Percentiles rank a stretch among this genome's conserved stretches.
Evolutionary conservation across 2,888 invertebrate genomes (phyloP).

Genomic region (Caenorhabditis sp.): DNA sequence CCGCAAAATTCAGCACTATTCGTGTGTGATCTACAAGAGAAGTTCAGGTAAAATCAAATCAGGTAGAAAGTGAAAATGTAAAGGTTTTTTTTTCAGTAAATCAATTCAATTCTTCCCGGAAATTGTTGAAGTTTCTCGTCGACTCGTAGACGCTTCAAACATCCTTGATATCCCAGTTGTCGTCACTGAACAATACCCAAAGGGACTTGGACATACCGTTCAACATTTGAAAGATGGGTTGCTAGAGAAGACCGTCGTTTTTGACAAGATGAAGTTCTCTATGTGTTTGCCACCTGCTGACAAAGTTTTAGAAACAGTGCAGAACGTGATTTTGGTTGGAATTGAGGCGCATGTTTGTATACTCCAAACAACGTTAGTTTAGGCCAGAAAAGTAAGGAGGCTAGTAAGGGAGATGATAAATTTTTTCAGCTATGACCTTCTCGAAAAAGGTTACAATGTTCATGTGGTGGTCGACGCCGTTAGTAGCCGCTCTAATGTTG

Average conservation of each 20-base stretch:
- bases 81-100: conserved; percentile 73
- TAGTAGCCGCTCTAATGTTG: conserved; percentile 74
- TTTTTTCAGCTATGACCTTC: conserved; percentile 73
- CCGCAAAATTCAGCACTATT: too few species aligned
- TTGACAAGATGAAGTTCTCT: conserved; percentile 73
- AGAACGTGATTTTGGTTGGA: conserved; percentile 74
- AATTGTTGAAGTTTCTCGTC: conserved; percentile 76
- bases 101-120: conserved; percentile 81
- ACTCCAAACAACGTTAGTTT: conserved; percentile 75
- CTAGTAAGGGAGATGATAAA: not conserved
- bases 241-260: conserved; percentile 57
- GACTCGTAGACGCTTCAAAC: conserved; percentile 74
- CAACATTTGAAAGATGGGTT: conserved; percentile 74
- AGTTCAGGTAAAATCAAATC: conserved; percentile 74
- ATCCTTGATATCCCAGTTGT: conserved; percentile 73
- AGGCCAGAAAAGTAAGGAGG: not conserved
- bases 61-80: not conserved
- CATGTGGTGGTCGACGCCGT: conserved; percentile 76
- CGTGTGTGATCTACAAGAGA: conserved; percentile 88
- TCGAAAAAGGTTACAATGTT: conserved; percentile 74
- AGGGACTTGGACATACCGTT: too few species aligned
- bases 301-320: conserved; percentile 69
- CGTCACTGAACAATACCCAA: conserved; percentile 78
- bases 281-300: conserved; percentile 75
- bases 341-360: too few species aligned